Evolutionary conservation across 2,888 invertebrate species (phyloP), one percentile per base, ranked within the genome.

Genomic region (Cephus spinipes): DNA sequence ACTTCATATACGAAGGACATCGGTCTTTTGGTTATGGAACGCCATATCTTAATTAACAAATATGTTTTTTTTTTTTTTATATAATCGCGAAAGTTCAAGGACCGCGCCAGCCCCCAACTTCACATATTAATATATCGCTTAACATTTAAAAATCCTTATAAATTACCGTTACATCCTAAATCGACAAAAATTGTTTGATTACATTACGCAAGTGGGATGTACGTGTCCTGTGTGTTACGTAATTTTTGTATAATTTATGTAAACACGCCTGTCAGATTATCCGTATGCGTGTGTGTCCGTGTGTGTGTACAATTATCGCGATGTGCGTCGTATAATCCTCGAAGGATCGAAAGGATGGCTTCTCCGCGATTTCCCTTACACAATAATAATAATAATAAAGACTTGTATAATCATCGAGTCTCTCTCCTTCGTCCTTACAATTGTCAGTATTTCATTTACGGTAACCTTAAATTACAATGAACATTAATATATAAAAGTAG

Each of bases 151-250:
- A 35, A 36, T 74, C 74, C 73, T 35, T 74, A 83, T 78, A 36
- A 33, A 71, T 6, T 71, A 71, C n/a, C 33, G 33, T 71, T 31
- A 32, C 9, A 71, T 32, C 33, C 71, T 71, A 71, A 33, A 71
- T 31, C 71, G 71, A 71, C 71, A 74, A 30, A 55, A 74, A 81
- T 83, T 81, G 81, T 85, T 83, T 79, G 84, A 85, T 86, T 86
- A 87, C 85, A 87, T 85, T 83, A 83, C 82, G 81, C 85, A 85
- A 36, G 36, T 36, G 12, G 36, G 84, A 85, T 77, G 83, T 73
- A 83, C 85, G 84, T 88, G 86, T 87, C 76, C 87, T 87, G 4
- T 40, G 40, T 40, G 2, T 55, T 9, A 55, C 55, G 55, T 55
- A 55, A 55, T 55, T 23, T 23, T 23, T 55, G 9, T 55, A 55